phyloP scores from a whole-genome alignment of 1,140 invertebrate species.

The Drosophila repleta region DNA sequence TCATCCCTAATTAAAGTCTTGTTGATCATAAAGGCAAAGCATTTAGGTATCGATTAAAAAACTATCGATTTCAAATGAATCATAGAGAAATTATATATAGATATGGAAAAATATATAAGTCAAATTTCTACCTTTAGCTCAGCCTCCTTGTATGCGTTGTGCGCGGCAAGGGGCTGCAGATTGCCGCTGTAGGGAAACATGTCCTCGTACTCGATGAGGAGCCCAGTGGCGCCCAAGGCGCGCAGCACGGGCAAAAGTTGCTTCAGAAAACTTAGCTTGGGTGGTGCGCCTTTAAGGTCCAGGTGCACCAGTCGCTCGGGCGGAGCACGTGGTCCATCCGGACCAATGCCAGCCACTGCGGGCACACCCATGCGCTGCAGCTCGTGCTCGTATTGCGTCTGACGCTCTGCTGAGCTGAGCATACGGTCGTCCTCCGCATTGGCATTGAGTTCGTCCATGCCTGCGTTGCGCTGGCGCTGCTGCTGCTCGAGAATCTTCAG shows the following conservation, averaged over 20 bases:
- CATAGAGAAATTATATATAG: too few species aligned
- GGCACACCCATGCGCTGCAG: constrained; percentile 81
- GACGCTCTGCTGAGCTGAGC: constrained; percentile 73
- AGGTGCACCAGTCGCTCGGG: constrained; percentile 89
- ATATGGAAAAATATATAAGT: too few species aligned
- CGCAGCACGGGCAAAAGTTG: constrained; percentile 90
- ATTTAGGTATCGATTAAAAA: too few species aligned
- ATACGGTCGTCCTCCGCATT: constrained; percentile 75
- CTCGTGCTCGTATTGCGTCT: constrained; percentile 80
- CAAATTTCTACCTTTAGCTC: constrained; percentile 62
- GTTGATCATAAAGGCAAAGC: too few species aligned
- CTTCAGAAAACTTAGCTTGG: constrained; percentile 87
- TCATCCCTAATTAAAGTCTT: too few species aligned
- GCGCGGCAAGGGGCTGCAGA: constrained; percentile 88
- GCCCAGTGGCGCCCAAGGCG: constrained; percentile 92
- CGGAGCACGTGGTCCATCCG: constrained; percentile 77
- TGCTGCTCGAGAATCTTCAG: constrained; percentile 78
- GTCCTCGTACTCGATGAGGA: constrained; percentile 98
- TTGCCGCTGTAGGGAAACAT: constrained; percentile 96
- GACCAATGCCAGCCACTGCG: constrained; percentile 73
- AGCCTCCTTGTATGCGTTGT: constrained; percentile 89
- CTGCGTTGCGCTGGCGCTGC: constrained; percentile 67
- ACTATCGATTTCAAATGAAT: too few species aligned
- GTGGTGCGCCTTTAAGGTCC: constrained; percentile 96
- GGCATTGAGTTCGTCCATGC: constrained; percentile 70